A percentile compares a stretch with the other conserved stretches of the same genome.
phyloP scores from a whole-genome alignment of 2,797 vertebrate species.

The Sebastes diploproa region DNA sequence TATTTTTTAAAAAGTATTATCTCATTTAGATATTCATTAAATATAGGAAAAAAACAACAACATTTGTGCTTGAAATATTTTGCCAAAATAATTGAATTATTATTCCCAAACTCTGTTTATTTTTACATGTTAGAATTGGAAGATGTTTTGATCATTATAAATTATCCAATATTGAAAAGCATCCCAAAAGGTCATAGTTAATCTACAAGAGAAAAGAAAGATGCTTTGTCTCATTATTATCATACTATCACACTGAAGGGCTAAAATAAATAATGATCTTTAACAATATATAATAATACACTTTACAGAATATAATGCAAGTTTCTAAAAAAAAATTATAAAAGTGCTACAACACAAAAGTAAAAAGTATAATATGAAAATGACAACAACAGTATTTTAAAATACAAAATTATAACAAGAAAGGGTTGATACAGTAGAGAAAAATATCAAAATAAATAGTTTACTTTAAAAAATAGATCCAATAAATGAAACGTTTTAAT shows the following conservation, averaged over 20 bases:
- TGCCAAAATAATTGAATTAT: background rate
- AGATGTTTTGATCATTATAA: background rate
- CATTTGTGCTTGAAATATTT: background rate
- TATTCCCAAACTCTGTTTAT: background rate
- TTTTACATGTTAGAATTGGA: background rate
- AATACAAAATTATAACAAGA: background rate
- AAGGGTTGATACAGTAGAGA: background rate
- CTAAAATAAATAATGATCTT: background rate
- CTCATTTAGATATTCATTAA: fast-evolving
- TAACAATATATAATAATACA: background rate
- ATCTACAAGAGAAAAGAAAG: background rate
- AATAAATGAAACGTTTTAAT: background rate
- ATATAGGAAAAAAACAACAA: background rate
- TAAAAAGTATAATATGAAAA: too few relatives aligned
- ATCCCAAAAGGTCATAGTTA: background rate
- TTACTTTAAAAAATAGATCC: background rate
- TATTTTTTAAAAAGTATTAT: too few relatives aligned
- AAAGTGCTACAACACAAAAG: too few relatives aligned
- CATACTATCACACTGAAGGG: background rate
- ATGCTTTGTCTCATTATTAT: background rate
- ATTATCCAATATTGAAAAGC: background rate
- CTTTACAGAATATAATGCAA: too few relatives aligned
- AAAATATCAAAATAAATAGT: background rate
- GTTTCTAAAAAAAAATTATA: too few relatives aligned
- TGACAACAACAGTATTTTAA: background rate